phyloP scores from a whole-genome alignment of 2,888 invertebrate species.

The Spilarctia lutea region DNA sequence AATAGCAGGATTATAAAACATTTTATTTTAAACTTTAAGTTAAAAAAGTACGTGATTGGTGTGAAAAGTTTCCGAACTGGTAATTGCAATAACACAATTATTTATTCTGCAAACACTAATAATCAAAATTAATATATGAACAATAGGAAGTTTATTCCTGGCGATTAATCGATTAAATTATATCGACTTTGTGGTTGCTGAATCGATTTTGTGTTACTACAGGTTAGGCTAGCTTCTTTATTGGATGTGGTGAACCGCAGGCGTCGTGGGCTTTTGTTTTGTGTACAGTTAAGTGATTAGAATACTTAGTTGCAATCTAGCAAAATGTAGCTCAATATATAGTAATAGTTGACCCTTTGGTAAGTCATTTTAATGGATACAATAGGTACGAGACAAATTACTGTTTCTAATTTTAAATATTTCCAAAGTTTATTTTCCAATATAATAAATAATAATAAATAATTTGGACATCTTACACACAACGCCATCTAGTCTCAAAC shows the following conservation, averaged over 20 bases:
- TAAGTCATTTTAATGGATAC: not conserved
- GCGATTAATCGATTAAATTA: conserved; percentile 36
- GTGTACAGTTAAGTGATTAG: conserved; percentile 21
- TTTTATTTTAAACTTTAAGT: not conserved
- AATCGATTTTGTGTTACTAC: conserved; percentile 41
- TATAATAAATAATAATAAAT: too few relatives aligned
- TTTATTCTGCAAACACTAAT: conserved; percentile 1
- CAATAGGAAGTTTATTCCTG: conserved; percentile 26
- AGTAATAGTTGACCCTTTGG: not conserved
- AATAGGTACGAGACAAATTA: not conserved
- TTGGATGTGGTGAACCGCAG: conserved; percentile 27
- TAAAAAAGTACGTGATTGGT: not conserved
- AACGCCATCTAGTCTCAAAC: too few relatives aligned
- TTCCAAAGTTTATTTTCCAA: not conserved
- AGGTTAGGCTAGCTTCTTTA: conserved; percentile 19
- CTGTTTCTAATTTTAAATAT: not conserved
- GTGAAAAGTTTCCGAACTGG: not conserved
- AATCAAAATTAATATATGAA: conserved; percentile 21
- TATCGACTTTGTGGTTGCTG: conserved; percentile 39
- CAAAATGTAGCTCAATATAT: not conserved
- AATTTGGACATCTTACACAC: too few relatives aligned
- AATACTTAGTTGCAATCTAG: not conserved
- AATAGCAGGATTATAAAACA: not conserved
- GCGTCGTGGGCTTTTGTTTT: conserved; percentile 13
- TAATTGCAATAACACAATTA: not conserved